Conservation (phyloP, 2,113 vertebrate species). For the Cranoglanis bouderius region DNA sequence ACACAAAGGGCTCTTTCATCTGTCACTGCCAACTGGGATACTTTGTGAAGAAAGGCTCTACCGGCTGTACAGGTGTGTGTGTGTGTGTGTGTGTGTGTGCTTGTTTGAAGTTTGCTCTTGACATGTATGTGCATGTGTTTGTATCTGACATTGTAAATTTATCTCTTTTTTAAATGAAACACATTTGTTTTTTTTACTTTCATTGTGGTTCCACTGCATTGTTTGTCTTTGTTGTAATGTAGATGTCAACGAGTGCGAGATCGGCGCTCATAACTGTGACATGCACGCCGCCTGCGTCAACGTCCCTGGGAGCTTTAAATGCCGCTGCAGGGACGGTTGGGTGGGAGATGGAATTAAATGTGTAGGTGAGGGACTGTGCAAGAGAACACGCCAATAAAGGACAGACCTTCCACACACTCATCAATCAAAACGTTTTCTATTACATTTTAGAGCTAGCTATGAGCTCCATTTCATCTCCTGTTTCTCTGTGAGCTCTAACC, state of each 20-base stretch:
- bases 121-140: background rate
- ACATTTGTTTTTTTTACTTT: background rate
- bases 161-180: background rate
- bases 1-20: constrained; percentile 93
- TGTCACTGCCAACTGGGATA: constrained; percentile 91
- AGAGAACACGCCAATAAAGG: too few species aligned
- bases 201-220: background rate
- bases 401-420: background rate
- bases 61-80: constrained; percentile 84
- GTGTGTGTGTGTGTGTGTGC: constrained; percentile 25
- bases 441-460: background rate
- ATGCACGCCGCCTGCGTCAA: constrained; percentile 89
- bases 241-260: constrained; percentile 92
- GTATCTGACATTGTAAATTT: background rate
- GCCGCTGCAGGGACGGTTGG: constrained; percentile 90
- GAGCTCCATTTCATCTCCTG: background rate
- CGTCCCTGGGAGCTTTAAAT: constrained; percentile 89
- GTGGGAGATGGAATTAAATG: constrained; percentile 87
- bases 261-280: constrained; percentile 88
- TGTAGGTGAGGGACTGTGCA: constrained; percentile 77
- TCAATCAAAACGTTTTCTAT: background rate
- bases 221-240: background rate
- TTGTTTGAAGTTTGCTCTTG: constrained; percentile 15
- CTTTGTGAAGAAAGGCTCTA: constrained; percentile 86
- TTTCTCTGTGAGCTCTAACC: background rate